Conservation (phyloP, 2,797 vertebrate genomes). For the Rhabdomys pumilio region DNA sequence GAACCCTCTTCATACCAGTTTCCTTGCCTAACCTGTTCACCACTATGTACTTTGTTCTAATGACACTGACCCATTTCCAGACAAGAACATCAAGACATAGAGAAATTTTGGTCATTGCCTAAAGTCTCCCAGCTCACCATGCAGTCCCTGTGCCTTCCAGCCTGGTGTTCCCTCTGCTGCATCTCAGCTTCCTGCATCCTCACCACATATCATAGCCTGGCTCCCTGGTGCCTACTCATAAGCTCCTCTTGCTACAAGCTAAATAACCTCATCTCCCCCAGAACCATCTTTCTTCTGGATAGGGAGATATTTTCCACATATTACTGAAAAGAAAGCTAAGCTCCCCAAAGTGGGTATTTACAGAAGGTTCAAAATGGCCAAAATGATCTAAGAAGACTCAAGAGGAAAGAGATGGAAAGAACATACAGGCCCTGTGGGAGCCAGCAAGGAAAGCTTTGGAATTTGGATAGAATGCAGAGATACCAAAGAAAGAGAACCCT, state of each 20-base stretch:
- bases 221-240: neutral
- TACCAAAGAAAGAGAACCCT: neutral
- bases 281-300: conserved; percentile 26
- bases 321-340: neutral
- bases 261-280: neutral
- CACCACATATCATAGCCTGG: neutral
- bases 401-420: neutral
- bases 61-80: neutral
- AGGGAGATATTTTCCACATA: neutral
- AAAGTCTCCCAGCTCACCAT: fast-evolving
- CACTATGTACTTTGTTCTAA: neutral
- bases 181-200: neutral
- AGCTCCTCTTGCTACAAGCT: neutral
- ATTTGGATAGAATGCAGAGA: neutral
- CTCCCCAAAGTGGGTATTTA: conserved; percentile 16
- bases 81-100: neutral
- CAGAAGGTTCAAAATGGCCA: neutral
- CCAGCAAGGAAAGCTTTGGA: neutral
- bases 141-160: neutral
- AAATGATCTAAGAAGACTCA: neutral
- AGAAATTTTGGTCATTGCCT: neutral
- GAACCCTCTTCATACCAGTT: neutral
- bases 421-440: neutral
- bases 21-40: neutral
- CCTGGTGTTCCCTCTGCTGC: neutral